Percentiles rank a stretch among this genome's conserved stretches.
These are phyloP conservation scores for Philonicus albiceps DNA, from an alignment of 2,888 invertebrate genomes.

Conservation along the genomic window DNA sequence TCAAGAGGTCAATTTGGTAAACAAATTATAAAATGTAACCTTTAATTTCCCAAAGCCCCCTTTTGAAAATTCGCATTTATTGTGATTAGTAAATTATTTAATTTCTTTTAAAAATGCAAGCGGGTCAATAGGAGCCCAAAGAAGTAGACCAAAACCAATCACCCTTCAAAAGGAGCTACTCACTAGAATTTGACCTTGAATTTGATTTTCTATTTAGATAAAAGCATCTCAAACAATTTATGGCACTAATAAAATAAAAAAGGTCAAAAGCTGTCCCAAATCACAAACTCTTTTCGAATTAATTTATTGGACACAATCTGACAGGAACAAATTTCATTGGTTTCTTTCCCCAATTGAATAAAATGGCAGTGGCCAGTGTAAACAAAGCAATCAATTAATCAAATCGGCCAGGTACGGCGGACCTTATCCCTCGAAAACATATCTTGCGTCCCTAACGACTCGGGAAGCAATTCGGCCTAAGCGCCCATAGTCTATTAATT, in stretches of 20 bases:
- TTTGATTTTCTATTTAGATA: not conserved
- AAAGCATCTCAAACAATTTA: not conserved
- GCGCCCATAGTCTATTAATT: slow-evolving; percentile 27
- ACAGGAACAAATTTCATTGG: not conserved
- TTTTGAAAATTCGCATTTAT: not conserved
- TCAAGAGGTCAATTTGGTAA: not conserved
- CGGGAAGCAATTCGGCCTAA: not conserved
- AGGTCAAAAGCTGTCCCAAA: not conserved
- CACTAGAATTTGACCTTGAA: not conserved
- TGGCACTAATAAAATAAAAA: not conserved
- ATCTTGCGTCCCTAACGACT: slow-evolving; percentile 4
- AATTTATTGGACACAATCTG: not conserved
- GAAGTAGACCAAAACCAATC: not conserved
- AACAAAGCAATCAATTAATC: slow-evolving; percentile 35
- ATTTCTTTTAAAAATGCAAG: not conserved
- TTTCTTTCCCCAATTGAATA: not conserved
- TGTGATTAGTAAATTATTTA: not conserved
- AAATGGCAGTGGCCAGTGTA: slow-evolving; percentile 10
- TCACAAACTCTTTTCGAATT: not conserved
- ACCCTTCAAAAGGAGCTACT: not conserved
- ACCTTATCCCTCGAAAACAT: not conserved
- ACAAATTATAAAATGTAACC: not conserved
- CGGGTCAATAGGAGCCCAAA: not conserved
- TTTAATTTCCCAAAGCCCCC: not conserved
- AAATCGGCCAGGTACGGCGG: slow-evolving; percentile 19